Evolutionary conservation across 1,140 invertebrate genomes (phyloP).

Genomic region (Brachionus rotundiformis): DNA sequence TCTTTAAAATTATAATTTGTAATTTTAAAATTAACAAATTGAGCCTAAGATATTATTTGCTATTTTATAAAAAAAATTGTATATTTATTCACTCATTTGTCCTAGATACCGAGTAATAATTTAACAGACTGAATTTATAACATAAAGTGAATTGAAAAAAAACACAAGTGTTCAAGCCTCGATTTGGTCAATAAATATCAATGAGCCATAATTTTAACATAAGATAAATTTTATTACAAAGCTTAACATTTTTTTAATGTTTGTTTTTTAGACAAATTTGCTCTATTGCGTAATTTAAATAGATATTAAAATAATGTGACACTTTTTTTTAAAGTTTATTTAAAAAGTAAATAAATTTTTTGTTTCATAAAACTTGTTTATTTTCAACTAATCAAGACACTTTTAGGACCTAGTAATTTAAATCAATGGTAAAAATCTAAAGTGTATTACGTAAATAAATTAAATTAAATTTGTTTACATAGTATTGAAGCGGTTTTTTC

Average conservation of each 20-base stretch:
- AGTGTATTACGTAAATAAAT: neutral
- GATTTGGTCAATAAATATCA: neutral
- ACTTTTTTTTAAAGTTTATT: neutral
- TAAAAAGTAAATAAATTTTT: too few species aligned
- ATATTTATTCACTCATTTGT: neutral
- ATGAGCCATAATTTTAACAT: neutral
- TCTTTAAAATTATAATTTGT: conserved; percentile 4
- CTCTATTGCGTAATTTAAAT: neutral
- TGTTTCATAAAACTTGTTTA: neutral
- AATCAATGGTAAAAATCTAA: neutral
- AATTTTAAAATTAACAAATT: neutral
- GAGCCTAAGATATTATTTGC: neutral
- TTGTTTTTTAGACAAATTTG: neutral
- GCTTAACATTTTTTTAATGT: neutral
- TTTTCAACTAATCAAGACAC: neutral
- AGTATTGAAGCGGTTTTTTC: neutral
- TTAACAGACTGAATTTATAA: neutral
- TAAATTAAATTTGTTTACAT: neutral
- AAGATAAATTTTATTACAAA: neutral
- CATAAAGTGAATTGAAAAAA: neutral
- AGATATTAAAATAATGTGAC: neutral
- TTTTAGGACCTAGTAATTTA: neutral
- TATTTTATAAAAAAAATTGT: neutral
- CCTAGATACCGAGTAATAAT: neutral
- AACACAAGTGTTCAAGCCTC: neutral